A percentile compares a stretch with the other conserved stretches of the same genome.
Evolutionary conservation across 1,140 invertebrate genomes (phyloP).

Genomic region (Caenorhabditis remanei): DNA sequence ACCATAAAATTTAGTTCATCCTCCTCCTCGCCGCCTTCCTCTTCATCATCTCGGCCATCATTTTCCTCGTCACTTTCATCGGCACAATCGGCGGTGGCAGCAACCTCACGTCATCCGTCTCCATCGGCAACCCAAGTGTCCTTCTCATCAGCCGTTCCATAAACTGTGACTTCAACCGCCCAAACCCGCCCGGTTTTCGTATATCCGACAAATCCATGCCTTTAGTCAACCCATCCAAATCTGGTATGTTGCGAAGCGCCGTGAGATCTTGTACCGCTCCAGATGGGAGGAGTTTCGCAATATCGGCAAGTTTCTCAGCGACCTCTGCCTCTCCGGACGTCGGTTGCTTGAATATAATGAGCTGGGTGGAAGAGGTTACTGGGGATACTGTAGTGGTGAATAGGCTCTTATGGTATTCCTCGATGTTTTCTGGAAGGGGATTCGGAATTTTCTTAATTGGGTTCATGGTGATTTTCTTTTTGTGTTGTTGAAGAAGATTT

Average conservation of each 20-base stretch:
- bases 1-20: constrained; percentile 18
- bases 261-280: constrained; percentile 69
- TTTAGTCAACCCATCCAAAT: constrained; percentile 72
- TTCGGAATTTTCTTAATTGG: constrained; percentile 39
- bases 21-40: constrained; percentile 9
- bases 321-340: constrained; percentile 34
- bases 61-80: constrained; percentile 64
- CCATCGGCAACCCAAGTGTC: constrained; percentile 62
- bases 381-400: neutral
- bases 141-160: constrained; percentile 69
- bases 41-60: constrained; percentile 58
- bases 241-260: constrained; percentile 69
- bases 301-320: constrained; percentile 50
- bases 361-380: neutral
- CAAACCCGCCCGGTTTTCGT: constrained; percentile 72
- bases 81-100: constrained; percentile 66
- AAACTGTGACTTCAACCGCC: constrained; percentile 70
- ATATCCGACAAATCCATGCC: constrained; percentile 72
- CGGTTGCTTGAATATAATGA: constrained; percentile 60
- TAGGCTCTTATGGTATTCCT: constrained; percentile 40
- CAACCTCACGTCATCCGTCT: neutral
- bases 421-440: neutral
- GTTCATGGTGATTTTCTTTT: constrained; percentile 39
- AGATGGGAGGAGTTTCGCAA: constrained; percentile 61
- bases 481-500: neutral